Conservation (phyloP, 2,888 invertebrate genomes). For the Pseudococcus longispinus region DNA sequence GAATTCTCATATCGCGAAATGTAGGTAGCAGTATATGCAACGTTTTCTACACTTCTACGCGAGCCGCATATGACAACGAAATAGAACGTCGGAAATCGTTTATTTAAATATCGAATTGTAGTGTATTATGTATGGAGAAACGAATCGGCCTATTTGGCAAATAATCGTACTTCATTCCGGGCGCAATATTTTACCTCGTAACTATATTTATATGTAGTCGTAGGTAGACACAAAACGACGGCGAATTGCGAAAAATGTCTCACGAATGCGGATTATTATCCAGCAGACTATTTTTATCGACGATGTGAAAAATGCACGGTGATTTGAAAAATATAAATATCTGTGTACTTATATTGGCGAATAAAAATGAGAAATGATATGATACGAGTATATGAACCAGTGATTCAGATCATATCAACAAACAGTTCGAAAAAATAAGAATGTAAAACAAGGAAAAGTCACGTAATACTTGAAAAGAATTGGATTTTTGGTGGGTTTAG, state of each 20-base stretch:
- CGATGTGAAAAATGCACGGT: no score
- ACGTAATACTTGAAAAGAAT: no score
- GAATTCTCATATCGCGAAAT: background rate
- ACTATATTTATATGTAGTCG: background rate
- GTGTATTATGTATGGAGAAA: background rate
- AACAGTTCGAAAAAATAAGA: no score
- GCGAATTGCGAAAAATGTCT: background rate
- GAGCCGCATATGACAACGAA: background rate
- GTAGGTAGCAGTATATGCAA: background rate
- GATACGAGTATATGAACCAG: no score
- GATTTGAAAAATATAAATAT: no score
- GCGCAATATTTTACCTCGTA: background rate
- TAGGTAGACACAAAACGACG: background rate
- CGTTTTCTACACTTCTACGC: background rate
- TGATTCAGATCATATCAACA: no score
- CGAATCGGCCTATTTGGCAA: background rate
- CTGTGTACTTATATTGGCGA: no score
- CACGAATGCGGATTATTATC: background rate
- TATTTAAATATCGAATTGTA: background rate
- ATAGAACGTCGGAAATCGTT: background rate
- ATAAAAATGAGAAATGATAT: no score
- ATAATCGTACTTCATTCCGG: background rate
- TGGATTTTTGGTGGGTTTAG: no score
- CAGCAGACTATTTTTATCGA: background rate
- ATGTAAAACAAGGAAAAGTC: no score